phyloP scores from a whole-genome alignment of 92 coral and sea anemone species.

The Chrysogorgia sp. region DNA sequence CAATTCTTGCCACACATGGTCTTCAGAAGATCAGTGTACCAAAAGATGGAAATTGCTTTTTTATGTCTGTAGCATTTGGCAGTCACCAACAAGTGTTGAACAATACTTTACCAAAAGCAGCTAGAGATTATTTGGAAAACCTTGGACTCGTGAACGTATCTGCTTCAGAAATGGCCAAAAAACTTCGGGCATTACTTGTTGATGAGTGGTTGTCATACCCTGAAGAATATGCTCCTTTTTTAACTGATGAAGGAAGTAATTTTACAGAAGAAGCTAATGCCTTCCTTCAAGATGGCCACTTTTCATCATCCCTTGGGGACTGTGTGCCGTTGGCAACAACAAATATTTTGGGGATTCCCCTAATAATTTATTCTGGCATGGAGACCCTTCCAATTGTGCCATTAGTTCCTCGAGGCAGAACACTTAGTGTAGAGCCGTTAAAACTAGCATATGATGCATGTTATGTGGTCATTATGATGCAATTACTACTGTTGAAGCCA shows the following conservation, averaged over 20 bases:
- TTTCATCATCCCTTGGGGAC: not conserved
- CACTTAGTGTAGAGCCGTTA: not conserved
- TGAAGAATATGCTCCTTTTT: not conserved
- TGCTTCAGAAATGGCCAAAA: not conserved
- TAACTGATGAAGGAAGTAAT: not conserved
- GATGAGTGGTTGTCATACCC: conserved; percentile 1
- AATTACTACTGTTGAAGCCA: not conserved
- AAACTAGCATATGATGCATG: not conserved
- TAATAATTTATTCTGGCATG: not conserved
- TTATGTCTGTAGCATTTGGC: not conserved
- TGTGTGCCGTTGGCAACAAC: not conserved
- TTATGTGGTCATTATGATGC: conserved; percentile 1
- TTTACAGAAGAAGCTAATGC: conserved; percentile 1
- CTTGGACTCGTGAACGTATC: not conserved
- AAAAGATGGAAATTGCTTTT: conserved; percentile 1
- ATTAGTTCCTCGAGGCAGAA: not conserved
- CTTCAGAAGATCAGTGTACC: not conserved
- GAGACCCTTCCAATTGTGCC: not conserved
- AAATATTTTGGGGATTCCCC: not conserved
- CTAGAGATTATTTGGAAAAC: not conserved
- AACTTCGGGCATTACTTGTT: not conserved
- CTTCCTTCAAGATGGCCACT: not conserved
- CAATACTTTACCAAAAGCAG: not conserved
- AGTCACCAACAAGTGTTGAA: not conserved
- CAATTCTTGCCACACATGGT: no score